Evolutionary conservation across 2,113 vertebrate genomes (phyloP).

Genomic region (Hypanus sabinus): DNA sequence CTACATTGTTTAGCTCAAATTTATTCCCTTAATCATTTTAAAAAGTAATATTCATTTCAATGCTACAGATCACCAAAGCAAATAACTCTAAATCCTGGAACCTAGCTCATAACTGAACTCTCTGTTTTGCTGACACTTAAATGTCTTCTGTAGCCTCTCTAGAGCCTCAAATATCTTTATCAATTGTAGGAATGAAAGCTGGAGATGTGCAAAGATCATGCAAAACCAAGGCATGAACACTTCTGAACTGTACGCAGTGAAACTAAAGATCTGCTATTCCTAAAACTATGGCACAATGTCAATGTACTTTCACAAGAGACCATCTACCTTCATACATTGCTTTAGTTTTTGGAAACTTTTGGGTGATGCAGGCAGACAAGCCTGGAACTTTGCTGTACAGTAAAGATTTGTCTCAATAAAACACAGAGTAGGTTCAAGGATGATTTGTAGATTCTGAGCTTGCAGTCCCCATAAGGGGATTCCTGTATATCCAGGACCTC

Average conservation of each 20-base stretch:
- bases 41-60: not conserved
- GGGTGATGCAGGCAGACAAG: not conserved
- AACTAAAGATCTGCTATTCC: not conserved
- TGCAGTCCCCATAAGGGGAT: too few relatives aligned
- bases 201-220: not conserved
- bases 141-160: not conserved
- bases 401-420: not conserved
- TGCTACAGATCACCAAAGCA: not conserved
- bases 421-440: not conserved
- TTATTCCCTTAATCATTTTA: not conserved
- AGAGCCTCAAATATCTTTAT: not conserved
- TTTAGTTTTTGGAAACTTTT: not conserved
- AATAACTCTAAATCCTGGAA: not conserved
- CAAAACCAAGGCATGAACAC: not conserved
- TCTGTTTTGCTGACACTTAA: not conserved
- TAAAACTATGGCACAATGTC: not conserved
- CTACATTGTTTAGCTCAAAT: not conserved
- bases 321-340: not conserved
- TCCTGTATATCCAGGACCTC: not conserved
- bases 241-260: not conserved
- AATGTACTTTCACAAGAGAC: not conserved
- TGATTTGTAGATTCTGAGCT: not conserved
- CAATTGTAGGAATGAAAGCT: not conserved
- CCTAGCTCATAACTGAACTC: not conserved
- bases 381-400: not conserved